Percentiles rank a stretch among this genome's conserved stretches.
Evolutionary conservation across 2,113 vertebrate species (phyloP).

Genomic region (Todiramphus chloris): DNA sequence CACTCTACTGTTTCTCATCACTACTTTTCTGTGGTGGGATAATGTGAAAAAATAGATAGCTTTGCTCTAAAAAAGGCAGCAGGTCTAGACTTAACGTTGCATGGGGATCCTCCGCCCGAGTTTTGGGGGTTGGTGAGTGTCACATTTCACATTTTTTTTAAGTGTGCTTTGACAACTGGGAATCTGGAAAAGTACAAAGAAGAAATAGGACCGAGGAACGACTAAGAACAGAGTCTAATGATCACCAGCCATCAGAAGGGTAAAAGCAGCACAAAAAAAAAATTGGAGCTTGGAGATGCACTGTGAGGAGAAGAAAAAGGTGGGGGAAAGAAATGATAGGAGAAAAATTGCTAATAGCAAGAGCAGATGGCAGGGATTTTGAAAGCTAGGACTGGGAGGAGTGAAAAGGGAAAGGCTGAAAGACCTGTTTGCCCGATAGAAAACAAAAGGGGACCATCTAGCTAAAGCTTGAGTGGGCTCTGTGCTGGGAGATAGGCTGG

Average conservation of each 20-base stretch:
- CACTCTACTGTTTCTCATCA: not conserved
- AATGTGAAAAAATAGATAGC: slow-evolving; percentile 17
- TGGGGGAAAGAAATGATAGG: not conserved
- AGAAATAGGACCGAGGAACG: not conserved
- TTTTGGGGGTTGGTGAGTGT: not conserved
- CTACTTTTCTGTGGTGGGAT: not conserved
- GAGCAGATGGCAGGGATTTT: not conserved
- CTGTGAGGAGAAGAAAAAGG: not conserved
- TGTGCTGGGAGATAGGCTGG: not conserved
- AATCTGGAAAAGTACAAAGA: slow-evolving; percentile 9
- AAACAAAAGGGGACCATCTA: not conserved
- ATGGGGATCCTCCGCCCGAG: not conserved
- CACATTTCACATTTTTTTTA: slow-evolving; percentile 38
- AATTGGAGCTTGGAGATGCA: not conserved
- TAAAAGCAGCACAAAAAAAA: not conserved
- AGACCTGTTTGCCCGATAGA: not conserved
- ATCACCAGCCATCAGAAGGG: not conserved
- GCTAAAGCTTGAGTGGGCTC: not conserved
- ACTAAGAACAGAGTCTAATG: not conserved
- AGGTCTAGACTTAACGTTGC: slow-evolving; percentile 27
- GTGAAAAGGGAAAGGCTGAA: not conserved
- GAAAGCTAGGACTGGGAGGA: not conserved
- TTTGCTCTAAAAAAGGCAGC: slow-evolving; percentile 40
- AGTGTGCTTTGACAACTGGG: slow-evolving; percentile 10
- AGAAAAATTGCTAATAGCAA: slow-evolving; percentile 20